Evolutionary conservation across 2,888 invertebrate genomes (phyloP), one percentile per base, ranked within the genome.

Genomic region (Muscina levida): DNA sequence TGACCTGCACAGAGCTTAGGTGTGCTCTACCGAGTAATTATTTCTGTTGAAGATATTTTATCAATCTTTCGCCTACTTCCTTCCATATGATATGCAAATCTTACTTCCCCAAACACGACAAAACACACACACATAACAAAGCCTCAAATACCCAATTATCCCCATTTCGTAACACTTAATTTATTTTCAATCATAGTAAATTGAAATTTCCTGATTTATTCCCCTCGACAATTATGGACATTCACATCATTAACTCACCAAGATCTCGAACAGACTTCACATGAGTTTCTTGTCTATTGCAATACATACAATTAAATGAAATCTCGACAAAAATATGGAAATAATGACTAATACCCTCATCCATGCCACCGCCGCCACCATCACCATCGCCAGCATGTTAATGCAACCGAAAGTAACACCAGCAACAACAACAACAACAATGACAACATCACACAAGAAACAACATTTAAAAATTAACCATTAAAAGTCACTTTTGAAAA

Each of bases 381-480:
- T 3, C 57, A 57, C 4, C 57, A 57, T 13, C n/a, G 4, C 59
- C 59, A 62, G 37, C 59, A 59, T 59, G 26, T 15, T 59, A 37
- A 59, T 17, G 31, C 37, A 37, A 22, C 19, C 42, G 15, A 2
- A 15, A 15, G 37, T 5, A 3, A 24, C 6, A 6, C 6, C 48
- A 2, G 6, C 31, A 8, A 3, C 31, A 8, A 3, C 31, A 31
- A 3, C 31, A 31, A 31, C 31, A 5, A 11, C 44, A 2, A n/a
- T 51, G 19, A 59, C 17, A n/a, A n/a, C n/a, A n/a, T n/a, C n/a
- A n/a, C n/a, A n/a, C n/a, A 15, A 39, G 39, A 42, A 39, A 62
- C 62, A 62, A 42, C 62, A 62, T 62, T 62, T 62, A 62, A 62
- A 62, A 62, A 62, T 62, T 62, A 62, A 62, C 62, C 62, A 62